phyloP scores from a whole-genome alignment of 2,888 invertebrate species.

The Lymantria dispar region DNA sequence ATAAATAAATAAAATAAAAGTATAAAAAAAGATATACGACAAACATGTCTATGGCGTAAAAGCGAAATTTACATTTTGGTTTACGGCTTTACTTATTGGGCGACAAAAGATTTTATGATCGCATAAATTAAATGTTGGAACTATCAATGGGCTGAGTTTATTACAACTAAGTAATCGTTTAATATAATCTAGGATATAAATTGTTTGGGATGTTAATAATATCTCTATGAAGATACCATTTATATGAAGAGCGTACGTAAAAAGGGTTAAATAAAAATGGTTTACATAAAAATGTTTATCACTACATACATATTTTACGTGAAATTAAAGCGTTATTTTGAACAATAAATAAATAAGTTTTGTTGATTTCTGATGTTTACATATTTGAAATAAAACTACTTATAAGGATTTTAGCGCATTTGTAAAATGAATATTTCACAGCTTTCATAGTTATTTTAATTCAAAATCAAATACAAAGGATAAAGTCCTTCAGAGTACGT shows the following conservation, averaged over 20 bases:
- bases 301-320: no score
- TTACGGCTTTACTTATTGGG: slow-evolving; percentile 40
- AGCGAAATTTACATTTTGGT: slow-evolving; percentile 16
- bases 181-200: slow-evolving; percentile 5
- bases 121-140: slow-evolving; percentile 46
- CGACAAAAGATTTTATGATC: slow-evolving; percentile 48
- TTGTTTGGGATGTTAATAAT: background rate
- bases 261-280: no score
- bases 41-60: slow-evolving; percentile 16
- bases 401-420: no score
- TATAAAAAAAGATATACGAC: slow-evolving; percentile 15
- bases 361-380: no score
- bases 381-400: no score
- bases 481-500: no score
- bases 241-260: background rate
- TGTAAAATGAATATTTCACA: no score
- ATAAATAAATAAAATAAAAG: slow-evolving; percentile 29
- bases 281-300: no score
- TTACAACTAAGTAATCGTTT: slow-evolving; percentile 16
- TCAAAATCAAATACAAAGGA: no score
- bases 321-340: no score
- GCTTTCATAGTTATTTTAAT: no score
- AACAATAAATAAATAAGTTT: no score
- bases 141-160: slow-evolving; percentile 13
- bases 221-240: background rate